phyloP scores from a whole-genome alignment of 2,113 vertebrate genomes.

The Symphodus melops region DNA sequence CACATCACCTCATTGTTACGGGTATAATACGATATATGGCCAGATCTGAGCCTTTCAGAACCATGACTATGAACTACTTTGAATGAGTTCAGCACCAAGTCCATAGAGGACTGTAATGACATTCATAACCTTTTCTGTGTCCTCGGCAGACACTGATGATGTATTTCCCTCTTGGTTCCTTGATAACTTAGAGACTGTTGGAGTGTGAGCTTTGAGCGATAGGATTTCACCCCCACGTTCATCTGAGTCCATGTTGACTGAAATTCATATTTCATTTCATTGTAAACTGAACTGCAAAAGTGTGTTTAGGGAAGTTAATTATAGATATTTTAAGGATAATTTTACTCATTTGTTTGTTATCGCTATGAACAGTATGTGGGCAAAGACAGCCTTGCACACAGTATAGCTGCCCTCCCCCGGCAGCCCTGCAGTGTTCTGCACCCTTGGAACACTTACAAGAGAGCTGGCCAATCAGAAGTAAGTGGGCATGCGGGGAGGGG shows the following conservation, averaged over 20 bases:
- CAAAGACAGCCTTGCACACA: no score
- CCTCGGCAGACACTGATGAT: conserved; percentile 39
- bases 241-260: not conserved
- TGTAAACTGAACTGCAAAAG: not conserved
- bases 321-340: no score
- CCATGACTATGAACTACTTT: conserved; percentile 60
- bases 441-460: no score
- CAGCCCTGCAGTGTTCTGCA: no score
- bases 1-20: conserved; percentile 54
- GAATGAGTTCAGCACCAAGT: conserved; percentile 58
- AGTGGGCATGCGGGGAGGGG: no score
- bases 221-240: not conserved
- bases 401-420: no score
- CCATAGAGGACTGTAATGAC: conserved; percentile 69
- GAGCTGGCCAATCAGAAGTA: no score
- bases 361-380: no score
- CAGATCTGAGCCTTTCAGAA: conserved; percentile 55
- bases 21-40: conserved; percentile 50
- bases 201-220: conserved; percentile 4
- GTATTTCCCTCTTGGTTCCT: conserved; percentile 49
- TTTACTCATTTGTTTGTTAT: no score
- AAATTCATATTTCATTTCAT: not conserved
- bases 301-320: no score
- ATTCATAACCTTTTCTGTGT: conserved; percentile 74
- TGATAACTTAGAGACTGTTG: not conserved